Conservation (phyloP, 1,140 invertebrate genomes). For the Trinorchestia longiramus region DNA sequence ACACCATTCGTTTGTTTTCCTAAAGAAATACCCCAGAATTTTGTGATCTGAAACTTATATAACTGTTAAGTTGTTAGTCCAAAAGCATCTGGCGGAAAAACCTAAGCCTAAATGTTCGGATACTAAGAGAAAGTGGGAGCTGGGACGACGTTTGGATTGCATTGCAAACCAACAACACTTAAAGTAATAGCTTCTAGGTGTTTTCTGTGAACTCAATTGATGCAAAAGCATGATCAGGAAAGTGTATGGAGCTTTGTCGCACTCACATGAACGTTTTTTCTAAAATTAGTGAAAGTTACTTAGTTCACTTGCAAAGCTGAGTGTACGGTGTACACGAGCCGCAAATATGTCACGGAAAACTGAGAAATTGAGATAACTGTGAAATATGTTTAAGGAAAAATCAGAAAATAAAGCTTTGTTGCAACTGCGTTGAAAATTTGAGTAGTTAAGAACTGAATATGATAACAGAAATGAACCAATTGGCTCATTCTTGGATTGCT, state of each 20-base stretch:
- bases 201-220: neutral
- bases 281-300: neutral
- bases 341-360: neutral
- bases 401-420: neutral
- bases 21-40: neutral
- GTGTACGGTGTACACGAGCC: neutral
- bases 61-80: neutral
- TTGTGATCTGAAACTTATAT: neutral
- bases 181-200: neutral
- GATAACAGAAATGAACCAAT: too few relatives aligned
- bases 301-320: neutral
- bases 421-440: too few relatives aligned
- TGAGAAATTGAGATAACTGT: neutral
- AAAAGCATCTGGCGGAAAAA: neutral
- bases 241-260: neutral
- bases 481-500: too few relatives aligned
- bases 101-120: neutral
- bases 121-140: neutral
- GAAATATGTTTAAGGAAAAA: neutral
- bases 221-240: neutral
- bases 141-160: neutral
- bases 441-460: too few relatives aligned
- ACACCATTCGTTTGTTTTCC: neutral
- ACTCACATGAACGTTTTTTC: neutral
- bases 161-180: neutral